phyloP scores from a whole-genome alignment of 2,888 invertebrate species.

The Thyatira batis region DNA sequence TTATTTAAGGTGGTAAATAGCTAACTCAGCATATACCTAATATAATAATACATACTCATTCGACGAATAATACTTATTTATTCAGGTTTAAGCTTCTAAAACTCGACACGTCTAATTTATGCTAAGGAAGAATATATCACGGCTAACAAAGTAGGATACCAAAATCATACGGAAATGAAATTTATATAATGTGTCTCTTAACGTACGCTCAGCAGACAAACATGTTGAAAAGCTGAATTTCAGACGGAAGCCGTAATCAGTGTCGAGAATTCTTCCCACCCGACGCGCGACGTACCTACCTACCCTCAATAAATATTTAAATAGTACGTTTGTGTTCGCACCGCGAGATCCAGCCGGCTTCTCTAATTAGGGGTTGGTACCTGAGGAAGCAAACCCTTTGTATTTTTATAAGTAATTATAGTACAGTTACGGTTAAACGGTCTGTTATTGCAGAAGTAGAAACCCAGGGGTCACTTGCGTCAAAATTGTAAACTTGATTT shows the following conservation, averaged over 20 bases:
- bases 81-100: too few relatives aligned
- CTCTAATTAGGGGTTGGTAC: conserved; percentile 13
- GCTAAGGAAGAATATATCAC: too few relatives aligned
- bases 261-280: neutral
- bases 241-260: conserved; percentile 18
- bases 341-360: conserved; percentile 2
- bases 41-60: too few relatives aligned
- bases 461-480: too few relatives aligned
- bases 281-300: too few relatives aligned
- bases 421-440: neutral
- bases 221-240: conserved; percentile 2
- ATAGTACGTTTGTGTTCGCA: conserved; percentile 13
- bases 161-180: neutral
- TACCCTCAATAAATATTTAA: conserved; percentile 34
- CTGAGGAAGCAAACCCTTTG: neutral
- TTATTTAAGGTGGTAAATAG: too few relatives aligned
- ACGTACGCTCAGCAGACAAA: neutral
- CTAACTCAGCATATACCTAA: too few relatives aligned
- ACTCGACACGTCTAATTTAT: too few relatives aligned
- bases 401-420: neutral
- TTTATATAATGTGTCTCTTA: neutral
- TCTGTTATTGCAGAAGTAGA: neutral
- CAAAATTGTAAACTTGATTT: too few relatives aligned
- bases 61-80: too few relatives aligned
- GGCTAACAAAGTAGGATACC: too few relatives aligned